Conservation (phyloP, 2,888 invertebrate genomes). For the Tholera decimalis region DNA sequence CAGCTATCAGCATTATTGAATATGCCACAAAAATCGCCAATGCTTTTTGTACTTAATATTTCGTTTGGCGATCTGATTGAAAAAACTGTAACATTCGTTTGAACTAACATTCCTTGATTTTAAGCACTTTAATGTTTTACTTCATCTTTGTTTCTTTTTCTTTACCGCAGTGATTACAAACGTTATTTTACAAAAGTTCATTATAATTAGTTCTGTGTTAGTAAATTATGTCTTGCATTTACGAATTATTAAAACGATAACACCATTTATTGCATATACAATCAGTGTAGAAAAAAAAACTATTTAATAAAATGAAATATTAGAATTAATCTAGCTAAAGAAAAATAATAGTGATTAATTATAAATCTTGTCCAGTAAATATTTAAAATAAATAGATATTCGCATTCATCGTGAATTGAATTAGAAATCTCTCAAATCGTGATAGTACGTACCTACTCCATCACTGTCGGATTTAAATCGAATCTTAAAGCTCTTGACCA, state of each 20-base stretch:
- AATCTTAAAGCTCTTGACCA: conserved; percentile 51
- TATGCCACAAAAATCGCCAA: not conserved
- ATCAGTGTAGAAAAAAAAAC: conserved; percentile 10
- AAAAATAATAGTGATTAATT: conserved; percentile 16
- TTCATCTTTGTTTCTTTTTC: not conserved
- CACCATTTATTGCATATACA: conserved; percentile 4
- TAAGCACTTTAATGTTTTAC: conserved; percentile 43
- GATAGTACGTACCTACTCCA: conserved; percentile 21
- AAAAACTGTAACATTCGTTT: conserved; percentile 31
- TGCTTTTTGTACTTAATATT: conserved; percentile 60
- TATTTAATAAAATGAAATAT: conserved; percentile 12
- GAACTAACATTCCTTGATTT: conserved; percentile 61
- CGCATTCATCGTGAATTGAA: conserved; percentile 24
- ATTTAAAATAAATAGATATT: conserved; percentile 44
- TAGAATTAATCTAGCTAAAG: conserved; percentile 22
- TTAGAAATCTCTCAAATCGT: conserved; percentile 30
- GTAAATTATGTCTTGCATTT: not conserved
- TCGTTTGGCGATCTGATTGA: conserved; percentile 11
- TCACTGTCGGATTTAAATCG: conserved; percentile 28
- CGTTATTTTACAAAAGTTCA: conserved; percentile 9
- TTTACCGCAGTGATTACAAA: conserved; percentile 24
- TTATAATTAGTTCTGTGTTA: not conserved
- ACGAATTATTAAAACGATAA: not conserved
- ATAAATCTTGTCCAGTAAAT: conserved; percentile 41
- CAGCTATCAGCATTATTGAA: not conserved